Evolutionary conservation across 2,888 invertebrate genomes (phyloP).

Genomic region (Papilio protenor): DNA sequence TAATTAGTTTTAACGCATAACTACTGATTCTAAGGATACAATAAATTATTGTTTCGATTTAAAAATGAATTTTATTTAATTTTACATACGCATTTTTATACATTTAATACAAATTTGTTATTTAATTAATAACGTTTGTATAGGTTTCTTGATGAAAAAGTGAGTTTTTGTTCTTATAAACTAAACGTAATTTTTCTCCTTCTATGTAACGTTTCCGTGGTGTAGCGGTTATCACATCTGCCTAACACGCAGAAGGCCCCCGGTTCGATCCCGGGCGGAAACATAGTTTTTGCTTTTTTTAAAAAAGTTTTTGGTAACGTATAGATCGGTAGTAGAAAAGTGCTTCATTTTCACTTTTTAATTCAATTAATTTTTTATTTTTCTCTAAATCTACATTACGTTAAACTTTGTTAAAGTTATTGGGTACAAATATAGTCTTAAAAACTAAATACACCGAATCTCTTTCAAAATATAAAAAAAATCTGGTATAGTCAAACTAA

Average conservation of each 20-base stretch:
- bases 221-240: slow-evolving; percentile 97
- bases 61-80: slow-evolving; percentile 51
- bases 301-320: not conserved
- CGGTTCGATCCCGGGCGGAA: slow-evolving; percentile 96
- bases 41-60: slow-evolving; percentile 83
- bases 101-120: too few relatives aligned
- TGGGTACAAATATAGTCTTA: too few relatives aligned
- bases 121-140: too few relatives aligned
- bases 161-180: too few relatives aligned
- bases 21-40: slow-evolving; percentile 73
- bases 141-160: too few relatives aligned
- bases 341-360: not conserved
- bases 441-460: too few relatives aligned
- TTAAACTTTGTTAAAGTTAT: too few relatives aligned
- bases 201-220: slow-evolving; percentile 57
- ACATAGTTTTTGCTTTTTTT: slow-evolving; percentile 75
- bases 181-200: not conserved
- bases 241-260: slow-evolving; percentile 96
- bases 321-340: not conserved
- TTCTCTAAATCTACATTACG: too few relatives aligned
- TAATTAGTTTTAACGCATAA: slow-evolving; percentile 72
- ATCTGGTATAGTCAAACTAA: too few relatives aligned
- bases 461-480: too few relatives aligned
- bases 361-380: too few relatives aligned
- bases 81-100: not conserved